These are phyloP conservation scores for Ctenicera cuprea DNA, from an alignment of 2,888 invertebrate genomes.

Conservation along the genomic window DNA sequence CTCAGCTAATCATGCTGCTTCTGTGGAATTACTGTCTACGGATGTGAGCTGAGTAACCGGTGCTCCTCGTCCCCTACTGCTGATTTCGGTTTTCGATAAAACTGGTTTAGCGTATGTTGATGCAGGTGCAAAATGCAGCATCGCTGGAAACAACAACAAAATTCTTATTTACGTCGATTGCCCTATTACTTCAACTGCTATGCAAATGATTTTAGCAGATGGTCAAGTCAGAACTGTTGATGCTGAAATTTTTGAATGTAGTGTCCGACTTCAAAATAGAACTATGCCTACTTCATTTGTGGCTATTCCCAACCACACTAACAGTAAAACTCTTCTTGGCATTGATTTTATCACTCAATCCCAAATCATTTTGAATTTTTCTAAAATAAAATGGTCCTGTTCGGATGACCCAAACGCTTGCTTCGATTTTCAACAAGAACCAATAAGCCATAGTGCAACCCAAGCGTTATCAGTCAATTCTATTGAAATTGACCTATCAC, in stretches of 20 bases:
- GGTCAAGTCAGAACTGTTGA: conserved; percentile 31
- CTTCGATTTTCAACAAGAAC: neutral
- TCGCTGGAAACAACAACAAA: conserved; percentile 41
- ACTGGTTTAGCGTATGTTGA: conserved; percentile 49
- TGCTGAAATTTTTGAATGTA: conserved; percentile 35
- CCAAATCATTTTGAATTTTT: conserved; percentile 43
- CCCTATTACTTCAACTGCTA: conserved; percentile 12
- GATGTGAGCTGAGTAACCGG: neutral
- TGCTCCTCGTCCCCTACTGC: conserved; percentile 15
- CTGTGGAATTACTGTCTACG: conserved; percentile 25
- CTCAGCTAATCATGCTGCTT: neutral
- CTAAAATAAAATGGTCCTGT: conserved; percentile 15
- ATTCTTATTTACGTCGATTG: conserved; percentile 31
- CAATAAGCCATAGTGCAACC: neutral
- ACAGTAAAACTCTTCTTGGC: conserved; percentile 47
- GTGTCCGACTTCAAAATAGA: conserved; percentile 36
- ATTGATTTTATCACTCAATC: conserved; percentile 50
- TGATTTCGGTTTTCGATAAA: conserved; percentile 10
- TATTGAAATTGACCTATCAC: neutral
- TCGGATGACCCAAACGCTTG: neutral
- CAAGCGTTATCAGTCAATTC: neutral
- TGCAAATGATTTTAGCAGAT: conserved; percentile 49
- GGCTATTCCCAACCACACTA: conserved; percentile 38
- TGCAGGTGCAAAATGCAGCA: conserved; percentile 48
- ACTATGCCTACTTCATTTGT: conserved; percentile 48